Percentiles rank a stretch among this genome's conserved stretches.
Evolutionary conservation across 1,140 invertebrate species (phyloP).

Genomic region (Andricus grossulariae): DNA sequence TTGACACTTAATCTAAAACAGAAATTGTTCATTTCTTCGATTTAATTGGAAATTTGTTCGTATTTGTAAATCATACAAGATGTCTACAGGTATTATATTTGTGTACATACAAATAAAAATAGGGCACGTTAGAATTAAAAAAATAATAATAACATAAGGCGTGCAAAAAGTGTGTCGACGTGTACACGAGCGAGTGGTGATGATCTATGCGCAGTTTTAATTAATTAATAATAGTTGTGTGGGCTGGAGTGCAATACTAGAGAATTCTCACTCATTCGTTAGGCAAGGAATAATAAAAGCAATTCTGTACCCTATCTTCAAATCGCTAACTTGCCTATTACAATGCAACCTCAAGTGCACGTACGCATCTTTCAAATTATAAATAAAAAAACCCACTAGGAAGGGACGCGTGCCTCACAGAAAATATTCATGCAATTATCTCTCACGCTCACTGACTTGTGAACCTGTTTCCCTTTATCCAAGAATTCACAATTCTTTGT

Average conservation of each 20-base stretch:
- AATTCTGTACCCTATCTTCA: constrained; percentile 7
- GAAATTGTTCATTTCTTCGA: background rate
- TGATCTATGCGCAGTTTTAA: constrained; percentile 47
- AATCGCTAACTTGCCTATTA: background rate
- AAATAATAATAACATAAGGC: constrained; percentile 32
- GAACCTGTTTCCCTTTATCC: constrained; percentile 5
- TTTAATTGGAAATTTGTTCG: constrained; percentile 2
- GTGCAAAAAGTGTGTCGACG: constrained; percentile 43
- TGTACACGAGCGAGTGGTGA: constrained; percentile 44
- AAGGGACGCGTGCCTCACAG: constrained; percentile 26
- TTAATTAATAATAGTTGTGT: constrained; percentile 47
- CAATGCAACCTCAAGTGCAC: background rate
- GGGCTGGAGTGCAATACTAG: constrained; percentile 50
- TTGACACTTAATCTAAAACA: constrained; percentile 3
- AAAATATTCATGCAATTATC: constrained; percentile 23
- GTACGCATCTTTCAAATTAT: constrained; percentile 6
- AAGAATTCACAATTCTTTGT: background rate
- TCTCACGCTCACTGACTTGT: constrained; percentile 6
- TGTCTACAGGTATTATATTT: background rate
- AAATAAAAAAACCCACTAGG: constrained; percentile 11
- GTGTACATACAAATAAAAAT: background rate
- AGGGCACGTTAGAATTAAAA: background rate
- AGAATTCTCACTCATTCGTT: constrained; percentile 50
- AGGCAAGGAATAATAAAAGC: constrained; percentile 15
- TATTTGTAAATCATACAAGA: background rate